phyloP scores from a whole-genome alignment of 2,888 invertebrate genomes.

The Trachelus stipa region DNA sequence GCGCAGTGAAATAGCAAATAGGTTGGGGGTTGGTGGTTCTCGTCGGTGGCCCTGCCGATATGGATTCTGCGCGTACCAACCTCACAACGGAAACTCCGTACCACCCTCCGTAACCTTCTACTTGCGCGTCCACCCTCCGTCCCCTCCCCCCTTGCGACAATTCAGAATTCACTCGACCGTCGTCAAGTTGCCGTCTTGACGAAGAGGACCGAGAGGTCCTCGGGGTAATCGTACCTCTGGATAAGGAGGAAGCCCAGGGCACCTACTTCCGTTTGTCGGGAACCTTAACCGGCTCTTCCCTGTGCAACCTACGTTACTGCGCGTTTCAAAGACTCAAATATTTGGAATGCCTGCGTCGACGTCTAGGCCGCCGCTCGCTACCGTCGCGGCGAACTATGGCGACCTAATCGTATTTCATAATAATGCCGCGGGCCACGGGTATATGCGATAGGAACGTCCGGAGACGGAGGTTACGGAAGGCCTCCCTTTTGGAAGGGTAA shows the following conservation, averaged over 20 bases:
- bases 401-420: constrained; percentile 60
- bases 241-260: not conserved
- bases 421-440: constrained; percentile 42
- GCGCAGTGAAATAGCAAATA: constrained; percentile 29
- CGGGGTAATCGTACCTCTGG: not conserved
- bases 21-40: constrained; percentile 17
- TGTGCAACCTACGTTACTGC: not conserved
- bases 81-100: not conserved
- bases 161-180: too few relatives aligned
- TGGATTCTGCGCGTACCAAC: constrained; percentile 4
- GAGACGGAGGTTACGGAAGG: constrained; percentile 15
- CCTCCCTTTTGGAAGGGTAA: constrained; percentile 41
- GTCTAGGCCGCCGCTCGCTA: constrained; percentile 7
- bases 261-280: not conserved
- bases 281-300: not conserved
- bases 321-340: constrained; percentile 43
- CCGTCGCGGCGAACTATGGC: constrained; percentile 16
- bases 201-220: not conserved
- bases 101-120: not conserved
- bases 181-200: not conserved
- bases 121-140: not conserved
- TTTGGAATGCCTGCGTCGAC: constrained; percentile 40
- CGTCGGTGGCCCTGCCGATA: constrained; percentile 1
- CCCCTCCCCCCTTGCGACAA: not conserved
- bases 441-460: constrained; percentile 13